Evolutionary conservation across 2,888 invertebrate genomes (phyloP).

Genomic region (Cepaea hortensis): DNA sequence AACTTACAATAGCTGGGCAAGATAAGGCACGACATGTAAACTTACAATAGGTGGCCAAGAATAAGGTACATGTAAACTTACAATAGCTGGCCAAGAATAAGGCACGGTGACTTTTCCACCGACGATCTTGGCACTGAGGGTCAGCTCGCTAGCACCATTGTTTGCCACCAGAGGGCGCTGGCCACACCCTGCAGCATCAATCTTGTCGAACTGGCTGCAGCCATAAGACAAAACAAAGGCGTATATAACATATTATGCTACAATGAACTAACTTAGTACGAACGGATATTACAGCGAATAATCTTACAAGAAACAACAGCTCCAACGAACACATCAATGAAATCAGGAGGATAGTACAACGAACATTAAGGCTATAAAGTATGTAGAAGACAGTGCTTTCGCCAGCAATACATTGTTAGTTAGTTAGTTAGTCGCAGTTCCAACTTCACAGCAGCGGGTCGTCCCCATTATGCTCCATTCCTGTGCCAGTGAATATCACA

Average conservation of each 20-base stretch:
- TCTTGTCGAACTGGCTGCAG: conserved; percentile 17
- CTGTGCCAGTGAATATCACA: too few species aligned
- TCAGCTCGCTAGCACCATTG: conserved; percentile 31
- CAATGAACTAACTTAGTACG: too few species aligned
- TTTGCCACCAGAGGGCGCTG: conserved; percentile 16
- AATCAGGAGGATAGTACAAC: too few species aligned
- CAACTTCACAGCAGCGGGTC: too few species aligned
- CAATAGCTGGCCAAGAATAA: conserved; percentile 46
- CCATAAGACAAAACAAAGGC: neutral
- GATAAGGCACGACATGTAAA: neutral
- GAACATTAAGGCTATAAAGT: too few species aligned
- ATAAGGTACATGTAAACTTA: neutral
- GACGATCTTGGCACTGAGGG: conserved; percentile 18
- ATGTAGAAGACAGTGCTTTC: too few species aligned
- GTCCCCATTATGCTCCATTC: too few species aligned
- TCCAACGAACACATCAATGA: too few species aligned
- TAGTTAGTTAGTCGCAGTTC: too few species aligned
- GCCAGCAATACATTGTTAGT: too few species aligned
- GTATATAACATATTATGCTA: neutral
- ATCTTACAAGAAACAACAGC: too few species aligned
- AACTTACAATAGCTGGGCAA: neutral
- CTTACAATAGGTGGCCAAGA: neutral
- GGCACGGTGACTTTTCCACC: conserved; percentile 33
- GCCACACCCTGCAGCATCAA: conserved; percentile 36
- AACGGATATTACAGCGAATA: too few species aligned